Evolutionary conservation across 2,888 invertebrate genomes (phyloP), one percentile per base, ranked within the genome.

Genomic region (Tromatobia lineatoria): DNA sequence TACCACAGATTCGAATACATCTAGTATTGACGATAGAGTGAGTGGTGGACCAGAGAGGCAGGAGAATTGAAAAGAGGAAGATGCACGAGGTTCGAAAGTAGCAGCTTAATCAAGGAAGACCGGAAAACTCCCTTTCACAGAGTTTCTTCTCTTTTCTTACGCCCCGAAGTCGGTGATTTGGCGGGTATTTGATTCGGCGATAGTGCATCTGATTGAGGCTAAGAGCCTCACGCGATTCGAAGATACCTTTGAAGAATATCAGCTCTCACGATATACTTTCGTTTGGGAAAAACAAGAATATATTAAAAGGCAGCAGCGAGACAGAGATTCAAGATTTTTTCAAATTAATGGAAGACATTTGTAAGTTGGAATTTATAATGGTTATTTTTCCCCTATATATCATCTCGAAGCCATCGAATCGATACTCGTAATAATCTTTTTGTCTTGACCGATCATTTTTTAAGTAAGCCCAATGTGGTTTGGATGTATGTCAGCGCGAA

Each of bases 81-180:
- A 79, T 59, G 61, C 45, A 20, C 11, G 69, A 61, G 23, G 45
- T 18, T 47, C 61, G 23, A 76, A 76, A 80, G 80, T 64, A 71
- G 59, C 50, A 70, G 59, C 69, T 85, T 83, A 74, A 85, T 85
- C 83, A 80, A 77, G 73, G 54, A 73, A 69, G 83, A 74, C 64
- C 70, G 50, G 64, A 77, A 77, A 80, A 73, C 61, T 74, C 20
- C 54, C 38, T 18, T 76, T 20, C 73, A 18, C 54, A 15, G 25
- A 69, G 23, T 70, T 50, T 59, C 45, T 34, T 47, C 59, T 23
- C 66, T 25, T 20, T 57, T 50, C 1, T 52, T 54, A 20, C 13
- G 15, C 42, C 25, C 69, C 42, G 20, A 45, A 50, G 52, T 29
- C 23, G 61, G 11, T 18, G 61, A 73, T 47, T 34, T 57, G 23